Conservation (phyloP, 2,113 vertebrate species). For the Cinclus cinclus region DNA sequence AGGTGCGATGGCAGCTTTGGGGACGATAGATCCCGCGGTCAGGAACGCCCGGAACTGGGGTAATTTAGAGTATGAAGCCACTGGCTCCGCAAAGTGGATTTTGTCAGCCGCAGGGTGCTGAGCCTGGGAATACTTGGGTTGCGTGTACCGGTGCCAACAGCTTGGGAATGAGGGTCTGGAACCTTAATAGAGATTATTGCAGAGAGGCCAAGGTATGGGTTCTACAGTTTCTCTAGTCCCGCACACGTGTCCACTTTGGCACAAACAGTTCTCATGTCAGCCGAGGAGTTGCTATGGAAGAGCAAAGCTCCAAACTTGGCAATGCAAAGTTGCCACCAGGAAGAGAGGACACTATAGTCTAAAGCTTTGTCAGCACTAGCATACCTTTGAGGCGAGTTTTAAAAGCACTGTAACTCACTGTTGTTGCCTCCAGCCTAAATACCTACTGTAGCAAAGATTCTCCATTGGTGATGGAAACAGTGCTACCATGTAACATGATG, state of each 20-base stretch:
- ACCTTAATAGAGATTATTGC: not conserved
- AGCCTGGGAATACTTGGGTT: not conserved
- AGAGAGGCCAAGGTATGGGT: not conserved
- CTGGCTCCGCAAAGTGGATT: not conserved
- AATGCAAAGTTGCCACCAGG: not conserved
- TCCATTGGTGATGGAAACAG: not conserved
- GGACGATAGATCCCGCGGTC: not conserved
- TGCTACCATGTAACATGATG: not conserved
- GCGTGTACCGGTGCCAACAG: not conserved
- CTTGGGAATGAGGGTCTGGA: not conserved
- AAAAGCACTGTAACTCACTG: not conserved
- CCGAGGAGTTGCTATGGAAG: not conserved
- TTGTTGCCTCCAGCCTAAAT: not conserved
- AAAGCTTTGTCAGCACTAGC: not conserved
- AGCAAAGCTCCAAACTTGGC: not conserved
- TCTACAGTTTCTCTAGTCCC: not conserved
- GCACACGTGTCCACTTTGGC: accelerated
- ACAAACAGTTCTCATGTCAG: accelerated
- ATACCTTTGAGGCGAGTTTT: not conserved
- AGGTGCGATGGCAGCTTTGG: not conserved
- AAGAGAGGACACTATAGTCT: not conserved
- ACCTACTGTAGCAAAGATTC: not conserved
- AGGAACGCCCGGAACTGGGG: not conserved
- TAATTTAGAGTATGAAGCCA: not conserved
- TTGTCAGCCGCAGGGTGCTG: not conserved